A percentile compares a stretch with the other conserved stretches of the same genome.
phyloP scores from a whole-genome alignment of 1,140 invertebrate genomes.

The Solenopsis invicta region DNA sequence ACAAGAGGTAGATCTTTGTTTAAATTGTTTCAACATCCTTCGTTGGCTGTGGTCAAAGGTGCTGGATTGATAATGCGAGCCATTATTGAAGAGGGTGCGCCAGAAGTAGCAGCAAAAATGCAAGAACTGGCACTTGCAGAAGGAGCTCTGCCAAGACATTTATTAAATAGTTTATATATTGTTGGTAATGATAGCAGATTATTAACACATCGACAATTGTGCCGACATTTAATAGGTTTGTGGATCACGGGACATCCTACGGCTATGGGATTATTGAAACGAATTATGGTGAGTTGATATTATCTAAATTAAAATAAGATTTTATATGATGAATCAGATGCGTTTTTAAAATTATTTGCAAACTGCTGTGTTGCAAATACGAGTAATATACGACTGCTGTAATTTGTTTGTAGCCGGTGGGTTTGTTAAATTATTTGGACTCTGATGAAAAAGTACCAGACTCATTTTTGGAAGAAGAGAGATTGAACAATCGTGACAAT shows the following conservation, averaged over 20 bases:
- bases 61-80: slow-evolving; percentile 98
- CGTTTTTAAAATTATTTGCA: slow-evolving; percentile 26
- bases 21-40: slow-evolving; percentile 98
- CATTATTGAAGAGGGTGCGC: slow-evolving; percentile 98
- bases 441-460: slow-evolving; percentile 95
- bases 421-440: slow-evolving; percentile 96
- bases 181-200: slow-evolving; percentile 92
- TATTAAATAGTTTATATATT: slow-evolving; percentile 96
- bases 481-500: slow-evolving; percentile 96
- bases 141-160: slow-evolving; percentile 97
- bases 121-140: slow-evolving; percentile 98
- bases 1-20: slow-evolving; percentile 96
- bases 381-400: slow-evolving; percentile 48
- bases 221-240: slow-evolving; percentile 98
- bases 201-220: slow-evolving; percentile 96
- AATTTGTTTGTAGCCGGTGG: slow-evolving; percentile 90
- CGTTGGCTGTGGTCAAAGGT: slow-evolving; percentile 98
- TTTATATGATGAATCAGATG: neutral
- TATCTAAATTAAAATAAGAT: slow-evolving; percentile 25
- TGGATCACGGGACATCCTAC: slow-evolving; percentile 98
- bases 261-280: slow-evolving; percentile 94
- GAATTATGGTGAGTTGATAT: slow-evolving; percentile 93
- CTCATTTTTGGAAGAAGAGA: slow-evolving; percentile 90
- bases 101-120: slow-evolving; percentile 96
- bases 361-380: slow-evolving; percentile 27